phyloP scores from a whole-genome alignment of 2,888 invertebrate genomes.

The Diarsia mendica region DNA sequence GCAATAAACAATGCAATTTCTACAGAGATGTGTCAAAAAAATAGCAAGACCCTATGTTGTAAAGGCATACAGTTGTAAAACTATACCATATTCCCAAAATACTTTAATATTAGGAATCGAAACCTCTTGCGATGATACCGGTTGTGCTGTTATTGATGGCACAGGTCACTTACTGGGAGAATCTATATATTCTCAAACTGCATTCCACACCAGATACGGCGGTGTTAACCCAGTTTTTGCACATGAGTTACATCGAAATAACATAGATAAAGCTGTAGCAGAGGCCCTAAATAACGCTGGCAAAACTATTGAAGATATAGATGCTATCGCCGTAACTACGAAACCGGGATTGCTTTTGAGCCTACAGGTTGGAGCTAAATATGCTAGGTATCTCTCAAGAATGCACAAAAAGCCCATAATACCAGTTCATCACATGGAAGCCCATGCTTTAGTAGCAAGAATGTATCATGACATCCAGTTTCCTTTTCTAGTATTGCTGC shows the following conservation, averaged over 20 bases:
- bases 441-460: constrained; percentile 97
- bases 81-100: constrained; percentile 47
- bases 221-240: constrained; percentile 98
- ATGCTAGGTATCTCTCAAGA: constrained; percentile 94
- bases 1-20: constrained; percentile 22
- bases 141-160: constrained; percentile 95
- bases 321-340: constrained; percentile 97
- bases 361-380: constrained; percentile 94
- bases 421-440: constrained; percentile 99
- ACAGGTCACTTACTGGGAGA: constrained; percentile 94
- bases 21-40: constrained; percentile 24
- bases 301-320: constrained; percentile 91
- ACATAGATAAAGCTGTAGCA: constrained; percentile 94
- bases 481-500: constrained; percentile 96
- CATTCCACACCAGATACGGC: constrained; percentile 93
- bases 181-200: constrained; percentile 94
- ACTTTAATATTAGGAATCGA: constrained; percentile 95
- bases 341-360: constrained; percentile 96
- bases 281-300: constrained; percentile 91
- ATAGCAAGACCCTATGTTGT: neutral
- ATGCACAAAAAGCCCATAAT: constrained; percentile 94
- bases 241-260: constrained; percentile 93
- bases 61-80: constrained; percentile 26
- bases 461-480: constrained; percentile 93
- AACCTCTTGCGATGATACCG: constrained; percentile 99